Evolutionary conservation across 2,888 invertebrate species (phyloP).

Genomic region (Elmis aenea): DNA sequence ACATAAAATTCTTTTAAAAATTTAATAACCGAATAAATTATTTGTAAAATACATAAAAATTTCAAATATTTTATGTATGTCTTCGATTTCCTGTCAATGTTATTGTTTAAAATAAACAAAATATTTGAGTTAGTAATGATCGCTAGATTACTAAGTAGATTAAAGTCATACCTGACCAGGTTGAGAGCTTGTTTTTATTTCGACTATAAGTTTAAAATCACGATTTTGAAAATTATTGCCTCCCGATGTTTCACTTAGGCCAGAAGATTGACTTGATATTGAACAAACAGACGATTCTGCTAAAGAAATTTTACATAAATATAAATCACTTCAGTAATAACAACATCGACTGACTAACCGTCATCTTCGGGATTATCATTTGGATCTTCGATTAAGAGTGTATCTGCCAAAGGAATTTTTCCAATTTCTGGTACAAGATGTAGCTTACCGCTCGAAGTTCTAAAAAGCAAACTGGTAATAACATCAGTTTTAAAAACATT

Average conservation of each 20-base stretch:
- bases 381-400: conserved; percentile 82
- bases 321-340: not conserved
- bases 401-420: conserved; percentile 77
- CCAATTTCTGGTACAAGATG: conserved; percentile 79
- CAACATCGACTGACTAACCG: conserved; percentile 45
- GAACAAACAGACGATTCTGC: conserved; percentile 53
- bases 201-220: conserved; percentile 68
- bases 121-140: conserved; percentile 7
- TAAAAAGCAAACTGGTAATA: conserved; percentile 25
- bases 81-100: no score
- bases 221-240: conserved; percentile 52
- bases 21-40: no score
- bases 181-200: conserved; percentile 52
- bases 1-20: no score
- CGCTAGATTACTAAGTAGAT: not conserved
- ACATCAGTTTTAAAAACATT: conserved; percentile 1
- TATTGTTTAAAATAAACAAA: not conserved
- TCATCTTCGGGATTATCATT: conserved; percentile 65
- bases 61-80: no score
- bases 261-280: conserved; percentile 52
- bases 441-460: conserved; percentile 76
- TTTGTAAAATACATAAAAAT: no score
- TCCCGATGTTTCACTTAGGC: conserved; percentile 46
- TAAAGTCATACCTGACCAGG: conserved; percentile 32
- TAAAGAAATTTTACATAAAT: conserved; percentile 17